A percentile compares a stretch with the other conserved stretches of the same genome.
Evolutionary conservation across 2,797 vertebrate genomes (phyloP).

Genomic region (Microctenopoma lineatum): DNA sequence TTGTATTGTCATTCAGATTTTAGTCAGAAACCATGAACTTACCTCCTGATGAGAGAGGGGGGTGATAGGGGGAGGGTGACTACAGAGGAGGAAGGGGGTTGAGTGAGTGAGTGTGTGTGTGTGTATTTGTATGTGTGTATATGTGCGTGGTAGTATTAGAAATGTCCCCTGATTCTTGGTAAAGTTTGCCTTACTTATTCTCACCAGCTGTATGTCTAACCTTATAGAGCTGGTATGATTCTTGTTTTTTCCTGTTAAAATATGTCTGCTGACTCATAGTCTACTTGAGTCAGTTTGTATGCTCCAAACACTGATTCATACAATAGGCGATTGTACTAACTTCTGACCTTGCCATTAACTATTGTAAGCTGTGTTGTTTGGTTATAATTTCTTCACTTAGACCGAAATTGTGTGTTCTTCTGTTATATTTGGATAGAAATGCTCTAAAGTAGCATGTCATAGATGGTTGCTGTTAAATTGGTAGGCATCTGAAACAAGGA

Average conservation of each 20-base stretch:
- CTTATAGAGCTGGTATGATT: slow-evolving; percentile 35
- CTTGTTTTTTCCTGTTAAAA: slow-evolving; percentile 61
- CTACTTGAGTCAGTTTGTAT: slow-evolving; percentile 47
- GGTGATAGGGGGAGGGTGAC: slow-evolving; percentile 60
- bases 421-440: background rate
- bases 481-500: slow-evolving; percentile 28
- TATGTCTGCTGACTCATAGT: slow-evolving; percentile 68
- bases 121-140: slow-evolving; percentile 2
- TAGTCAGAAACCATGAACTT: slow-evolving; percentile 66
- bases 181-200: slow-evolving; percentile 49
- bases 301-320: slow-evolving; percentile 56
- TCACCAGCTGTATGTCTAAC: slow-evolving; percentile 51
- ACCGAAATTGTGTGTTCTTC: slow-evolving; percentile 3
- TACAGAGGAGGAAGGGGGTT: slow-evolving; percentile 71
- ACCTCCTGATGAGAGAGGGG: slow-evolving; percentile 75
- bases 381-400: slow-evolving; percentile 1
- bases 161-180: slow-evolving; percentile 58
- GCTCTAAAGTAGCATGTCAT: background rate
- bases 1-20: slow-evolving; percentile 74
- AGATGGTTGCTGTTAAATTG: slow-evolving; percentile 14
- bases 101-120: slow-evolving; percentile 17
- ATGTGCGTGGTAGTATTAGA: slow-evolving; percentile 52
- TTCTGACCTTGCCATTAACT: slow-evolving; percentile 5
- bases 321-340: slow-evolving; percentile 15
- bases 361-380: background rate